Evolutionary conservation across 2,888 invertebrate species (phyloP), one percentile per base, ranked within the genome.

Genomic region (Cryptus viduatorius): DNA sequence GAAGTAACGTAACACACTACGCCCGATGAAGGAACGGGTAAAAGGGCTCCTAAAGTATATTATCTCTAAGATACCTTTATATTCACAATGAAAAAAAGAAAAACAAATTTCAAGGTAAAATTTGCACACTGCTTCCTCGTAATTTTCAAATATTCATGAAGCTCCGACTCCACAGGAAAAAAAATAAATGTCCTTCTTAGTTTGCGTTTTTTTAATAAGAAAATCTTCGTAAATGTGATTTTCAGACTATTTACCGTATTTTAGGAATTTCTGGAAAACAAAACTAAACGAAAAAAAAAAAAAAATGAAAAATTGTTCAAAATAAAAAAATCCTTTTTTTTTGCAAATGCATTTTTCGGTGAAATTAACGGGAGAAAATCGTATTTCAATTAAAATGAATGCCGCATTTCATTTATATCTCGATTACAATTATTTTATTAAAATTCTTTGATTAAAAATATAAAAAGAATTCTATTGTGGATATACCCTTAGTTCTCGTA

Each of bases 401-500:
- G 24, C 12, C 29, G 24, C 14, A 29, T 4, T 29, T 24, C 5
- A 59, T 59, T 29, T 29, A 4, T 29, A 10, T 12, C 4, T 24
- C 3, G 59, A 1, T n/a, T 12, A 1, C 14, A 24, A 29, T 29
- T 14, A 4, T 59, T 59, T 24, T n/a, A n/a, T n/a, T 12, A 1
- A 29, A 24, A 29, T 29, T 14, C 14, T 59, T 59, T 24, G 4
- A n/a, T 31, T 8, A 37, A 37, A 37, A 8, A 37, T 7, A 37
- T 37, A 8, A 37, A 8, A 37, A 37, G 37, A 37, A 37, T 19
- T 19, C n/a, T n/a, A 16, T 8, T 59, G 68, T 68, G 53, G 24
- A 77, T 24, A 29, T 29, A 68, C 59, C 76, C 29, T 77, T 31
- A 67, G 7, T 31, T 7, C 29, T 56, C 67, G 44, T 61, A 29